Conservation (phyloP, 2,797 vertebrate species). For the Carcharodon carcharias region DNA sequence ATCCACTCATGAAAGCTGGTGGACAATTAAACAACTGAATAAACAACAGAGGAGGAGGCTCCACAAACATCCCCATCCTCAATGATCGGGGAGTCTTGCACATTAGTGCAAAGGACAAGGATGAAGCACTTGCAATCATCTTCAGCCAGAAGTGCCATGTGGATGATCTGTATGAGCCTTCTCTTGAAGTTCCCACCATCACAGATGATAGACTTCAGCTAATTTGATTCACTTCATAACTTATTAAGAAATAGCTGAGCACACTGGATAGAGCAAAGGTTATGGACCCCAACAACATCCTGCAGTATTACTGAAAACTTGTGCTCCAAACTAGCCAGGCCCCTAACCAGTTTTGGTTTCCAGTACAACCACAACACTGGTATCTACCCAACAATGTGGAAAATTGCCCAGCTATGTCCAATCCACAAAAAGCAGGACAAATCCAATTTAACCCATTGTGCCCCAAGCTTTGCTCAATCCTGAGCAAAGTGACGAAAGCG, state of each 20-base stretch:
- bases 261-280: neutral
- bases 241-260: neutral
- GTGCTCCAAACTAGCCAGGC: neutral
- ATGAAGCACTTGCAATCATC: neutral
- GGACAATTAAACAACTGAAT: neutral
- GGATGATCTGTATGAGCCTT: neutral
- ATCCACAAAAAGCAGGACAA: neutral
- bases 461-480: neutral
- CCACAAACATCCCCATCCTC: neutral
- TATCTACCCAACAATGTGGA: neutral
- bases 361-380: neutral
- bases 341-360: neutral
- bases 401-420: neutral
- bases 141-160: neutral
- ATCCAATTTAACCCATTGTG: neutral
- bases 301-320: neutral
- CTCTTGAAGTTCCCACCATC: neutral
- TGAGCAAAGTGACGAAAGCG: neutral
- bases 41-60: neutral
- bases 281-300: neutral
- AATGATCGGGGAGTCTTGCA: neutral
- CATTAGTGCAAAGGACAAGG: neutral
- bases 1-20: neutral
- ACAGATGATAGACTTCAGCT: neutral
- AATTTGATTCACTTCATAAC: neutral